Percentiles rank a stretch among this genome's conserved stretches.
phyloP scores from a whole-genome alignment of 2,113 vertebrate genomes.

The Carettochelys insculpta region DNA sequence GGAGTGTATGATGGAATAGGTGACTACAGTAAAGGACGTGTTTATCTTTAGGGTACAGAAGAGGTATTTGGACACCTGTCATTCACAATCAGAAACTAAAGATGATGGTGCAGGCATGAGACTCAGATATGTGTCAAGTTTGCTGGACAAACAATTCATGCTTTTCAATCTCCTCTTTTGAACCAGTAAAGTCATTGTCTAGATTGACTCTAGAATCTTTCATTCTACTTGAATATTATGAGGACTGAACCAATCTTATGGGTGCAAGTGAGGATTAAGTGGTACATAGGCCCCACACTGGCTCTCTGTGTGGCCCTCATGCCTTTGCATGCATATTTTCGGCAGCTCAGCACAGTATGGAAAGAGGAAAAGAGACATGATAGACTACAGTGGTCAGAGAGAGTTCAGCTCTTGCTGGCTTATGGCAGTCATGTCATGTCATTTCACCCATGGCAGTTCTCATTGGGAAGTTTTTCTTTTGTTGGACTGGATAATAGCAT shows the following conservation, averaged over 20 bases:
- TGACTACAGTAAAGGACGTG: conserved; percentile 50
- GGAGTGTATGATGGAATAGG: conserved; percentile 61
- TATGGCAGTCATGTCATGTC: not conserved
- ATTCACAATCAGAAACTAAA: not conserved
- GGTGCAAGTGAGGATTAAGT: not conserved
- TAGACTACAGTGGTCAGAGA: rapidly evolving
- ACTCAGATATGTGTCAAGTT: rapidly evolving
- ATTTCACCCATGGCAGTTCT: rapidly evolving
- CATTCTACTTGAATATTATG: rapidly evolving
- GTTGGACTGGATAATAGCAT: not conserved
- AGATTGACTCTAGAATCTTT: too few species aligned
- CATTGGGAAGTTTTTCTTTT: not conserved
- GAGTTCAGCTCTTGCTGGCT: not conserved
- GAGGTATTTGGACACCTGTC: not conserved
- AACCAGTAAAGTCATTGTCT: rapidly evolving
- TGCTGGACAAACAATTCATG: not conserved
- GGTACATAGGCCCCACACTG: rapidly evolving
- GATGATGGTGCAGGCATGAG: rapidly evolving
- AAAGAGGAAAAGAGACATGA: not conserved
- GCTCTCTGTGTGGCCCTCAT: rapidly evolving
- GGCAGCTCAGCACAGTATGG: not conserved
- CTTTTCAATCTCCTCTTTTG: rapidly evolving
- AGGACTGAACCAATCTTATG: not conserved
- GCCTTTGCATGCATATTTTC: not conserved
- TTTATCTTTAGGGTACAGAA: conserved; percentile 53